Base-by-base conservation (phyloP, 2,888 invertebrate species). In the Drosophila infuscata region DNA sequence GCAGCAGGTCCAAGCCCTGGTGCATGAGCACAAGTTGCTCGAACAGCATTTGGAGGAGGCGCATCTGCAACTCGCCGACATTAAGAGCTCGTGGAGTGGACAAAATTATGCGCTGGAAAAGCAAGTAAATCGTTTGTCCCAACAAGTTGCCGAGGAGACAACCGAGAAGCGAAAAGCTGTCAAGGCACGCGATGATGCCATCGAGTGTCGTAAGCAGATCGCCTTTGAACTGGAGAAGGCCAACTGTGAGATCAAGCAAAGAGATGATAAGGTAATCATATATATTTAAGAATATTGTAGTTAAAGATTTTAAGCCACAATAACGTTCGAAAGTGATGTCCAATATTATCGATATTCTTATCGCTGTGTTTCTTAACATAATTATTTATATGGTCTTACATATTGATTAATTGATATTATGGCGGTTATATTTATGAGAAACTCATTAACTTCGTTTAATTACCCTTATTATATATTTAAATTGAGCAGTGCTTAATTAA, bases 61-160 rank as follows among this genome's bases (percentile, higher is more conserved):
- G 0, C 96, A 97, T 91, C 94, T 97, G 90, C 98, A 98, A 92
- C 94, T 98, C 38, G 96, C 97, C 0, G 97, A 98, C 88, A 97
- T 98, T 79, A 98, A 98, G 92, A 97, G 97, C 0, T 97, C 97
- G 0, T 98, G 98, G 98, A 98, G 97, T 88, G 96, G 97, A 17
- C 97, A 98, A 92, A 98, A 98, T 84, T 95, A 97, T 20, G 96
- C 96, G 0, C 93, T 98, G 48, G 98, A 98, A 92, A 97, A 97
- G n/a, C 98, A 98, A 95, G 96, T 97, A 74, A 96, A 96, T 83
- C 95, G 97, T 72, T 93, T 97, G 70, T 97, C 97, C 82, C 94
- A 97, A 69, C 97, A 97, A 92, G 97, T 96, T 38, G 97, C 96
- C 46, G 98, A 96, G 89, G 97, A 97, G 92, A 96, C 97, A 32